Conservation (phyloP, 2,113 vertebrate genomes). For the Neolamprologus brichardi region DNA sequence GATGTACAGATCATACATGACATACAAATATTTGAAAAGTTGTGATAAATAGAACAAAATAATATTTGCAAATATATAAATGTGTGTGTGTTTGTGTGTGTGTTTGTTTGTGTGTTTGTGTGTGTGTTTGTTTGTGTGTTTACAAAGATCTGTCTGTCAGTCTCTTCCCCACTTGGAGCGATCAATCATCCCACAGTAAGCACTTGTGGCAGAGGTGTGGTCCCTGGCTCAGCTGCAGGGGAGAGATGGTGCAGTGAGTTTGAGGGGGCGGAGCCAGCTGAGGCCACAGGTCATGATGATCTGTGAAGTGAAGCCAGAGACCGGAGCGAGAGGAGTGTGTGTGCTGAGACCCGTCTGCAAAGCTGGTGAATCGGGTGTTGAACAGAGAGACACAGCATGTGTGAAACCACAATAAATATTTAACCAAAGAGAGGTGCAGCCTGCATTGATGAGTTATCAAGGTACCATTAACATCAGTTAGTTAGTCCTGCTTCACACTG, state of each 20-base stretch:
- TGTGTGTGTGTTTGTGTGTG: background rate
- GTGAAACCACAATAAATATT: background rate
- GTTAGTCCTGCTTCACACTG: too few relatives aligned
- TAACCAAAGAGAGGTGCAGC: too few relatives aligned
- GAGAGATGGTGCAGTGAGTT: background rate
- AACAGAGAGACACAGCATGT: background rate
- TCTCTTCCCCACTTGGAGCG: background rate
- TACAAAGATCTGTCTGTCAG: background rate
- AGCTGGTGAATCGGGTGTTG: background rate
- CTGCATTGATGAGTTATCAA: too few relatives aligned
- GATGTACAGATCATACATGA: background rate
- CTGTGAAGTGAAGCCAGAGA: background rate
- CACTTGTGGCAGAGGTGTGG: background rate
- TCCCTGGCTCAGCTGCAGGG: background rate
- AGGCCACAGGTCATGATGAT: background rate
- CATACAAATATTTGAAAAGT: background rate
- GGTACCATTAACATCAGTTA: too few relatives aligned
- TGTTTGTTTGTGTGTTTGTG: too few relatives aligned
- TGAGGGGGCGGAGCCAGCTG: background rate
- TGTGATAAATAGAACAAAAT: background rate
- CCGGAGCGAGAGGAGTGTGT: background rate
- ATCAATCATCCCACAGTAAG: rapidly evolving
- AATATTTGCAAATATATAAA: background rate
- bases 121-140: background rate
- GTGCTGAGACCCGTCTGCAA: background rate